Base-by-base conservation (phyloP, 1,140 invertebrate species). In the Drosophila aff. region DNA sequence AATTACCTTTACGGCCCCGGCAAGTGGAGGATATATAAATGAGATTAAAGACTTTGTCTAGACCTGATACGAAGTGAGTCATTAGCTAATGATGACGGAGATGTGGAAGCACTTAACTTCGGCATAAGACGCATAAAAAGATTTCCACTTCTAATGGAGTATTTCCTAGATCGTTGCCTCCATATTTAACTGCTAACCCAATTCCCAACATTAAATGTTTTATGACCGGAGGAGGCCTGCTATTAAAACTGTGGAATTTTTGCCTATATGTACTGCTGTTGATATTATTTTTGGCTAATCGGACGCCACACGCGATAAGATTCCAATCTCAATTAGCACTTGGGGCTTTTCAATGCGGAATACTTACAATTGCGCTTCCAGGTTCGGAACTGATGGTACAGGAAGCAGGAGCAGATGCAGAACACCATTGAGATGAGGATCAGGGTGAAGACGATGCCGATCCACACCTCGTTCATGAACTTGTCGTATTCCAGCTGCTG, bases 341-440 rank as follows among this genome's bases (percentile, higher is more conserved):
- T 13, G 8, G 15, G 2, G 47, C 18, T 18, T 13, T 31, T 15
- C 13, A 60, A 18, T 28, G 52, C 38, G 46, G 13, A 58, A 23
- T 90, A 93, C 92, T 93, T 86, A 93, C 92, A 92, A 83, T 93
- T 92, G 58, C 86, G 83, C 59, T 93, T 93, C 92, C 92, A 93
- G 44, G 87, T 87, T 8, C 91, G 76, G 71, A 93, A 93, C 58
- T 93, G 92, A 58, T 93, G 92, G 79, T 93, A 93, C 23, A 93
- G 71, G 53, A 93, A 93, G 61, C 92, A 93, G 47, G 92, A 93
- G 74, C 92, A 93, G 52, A 93, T 83, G 67, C 92, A 93, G 28
- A 93, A 93, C 13, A 93, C 78, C 91, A 93, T 91, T 8, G 92
- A 92, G 57, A 93, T 92, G 33, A 93, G 59, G 38, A 93, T 92